Evolutionary conservation across 2,888 invertebrate genomes (phyloP).

Genomic region (Disparrhopalites patrizii): DNA sequence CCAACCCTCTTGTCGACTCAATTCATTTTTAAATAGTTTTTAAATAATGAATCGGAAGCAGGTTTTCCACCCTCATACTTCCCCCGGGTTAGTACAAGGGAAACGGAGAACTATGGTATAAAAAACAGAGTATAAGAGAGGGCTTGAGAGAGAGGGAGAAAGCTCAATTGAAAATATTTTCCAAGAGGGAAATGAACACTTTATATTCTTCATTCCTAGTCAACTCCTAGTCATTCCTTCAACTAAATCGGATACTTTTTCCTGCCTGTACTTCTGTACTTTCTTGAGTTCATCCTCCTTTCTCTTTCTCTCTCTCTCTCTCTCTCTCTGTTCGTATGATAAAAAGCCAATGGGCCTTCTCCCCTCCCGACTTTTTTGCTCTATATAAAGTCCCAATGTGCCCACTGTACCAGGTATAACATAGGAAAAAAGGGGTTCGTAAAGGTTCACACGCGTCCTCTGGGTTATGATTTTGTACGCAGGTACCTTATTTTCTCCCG

Average conservation of each 20-base stretch:
- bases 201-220: not conserved
- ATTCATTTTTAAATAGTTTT: constrained; percentile 34
- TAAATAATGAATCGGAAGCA: constrained; percentile 28
- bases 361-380: too few relatives aligned
- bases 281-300: not conserved
- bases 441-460: not conserved
- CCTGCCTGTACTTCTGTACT: not conserved
- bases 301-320: not conserved
- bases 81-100: not conserved
- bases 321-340: too few relatives aligned
- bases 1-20: not conserved
- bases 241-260: constrained; percentile 16
- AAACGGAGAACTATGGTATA: not conserved
- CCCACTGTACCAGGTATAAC: not conserved
- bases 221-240: constrained; percentile 9
- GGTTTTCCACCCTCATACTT: not conserved
- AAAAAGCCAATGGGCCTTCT: too few relatives aligned
- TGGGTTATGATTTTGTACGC: not conserved
- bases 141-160: not conserved
- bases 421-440: not conserved
- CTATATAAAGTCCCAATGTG: too few relatives aligned
- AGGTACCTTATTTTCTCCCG: not conserved
- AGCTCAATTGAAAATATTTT: constrained; percentile 13
- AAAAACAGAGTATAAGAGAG: not conserved
- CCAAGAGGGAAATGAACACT: constrained; percentile 2